Conservation (phyloP, 2,888 invertebrate genomes). For the Spialia ferax region DNA sequence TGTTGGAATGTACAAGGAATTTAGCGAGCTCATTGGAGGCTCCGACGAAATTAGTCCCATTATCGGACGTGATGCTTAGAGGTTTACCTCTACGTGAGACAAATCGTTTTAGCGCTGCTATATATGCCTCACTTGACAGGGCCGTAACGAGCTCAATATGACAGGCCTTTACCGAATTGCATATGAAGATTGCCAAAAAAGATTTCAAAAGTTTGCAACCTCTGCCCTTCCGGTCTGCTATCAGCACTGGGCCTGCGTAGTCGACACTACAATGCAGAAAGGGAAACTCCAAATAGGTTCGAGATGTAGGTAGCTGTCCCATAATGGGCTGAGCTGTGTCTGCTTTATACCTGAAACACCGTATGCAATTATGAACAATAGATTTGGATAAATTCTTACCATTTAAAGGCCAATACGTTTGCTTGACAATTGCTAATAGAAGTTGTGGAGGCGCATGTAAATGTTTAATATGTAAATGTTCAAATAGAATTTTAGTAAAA, state of each 20-base stretch:
- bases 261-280: constrained; percentile 43
- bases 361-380: constrained; percentile 39
- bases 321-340: constrained; percentile 4
- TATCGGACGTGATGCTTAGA: background rate
- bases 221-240: constrained; percentile 44
- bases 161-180: constrained; percentile 40
- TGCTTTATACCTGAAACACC: constrained; percentile 25
- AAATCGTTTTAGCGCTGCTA: constrained; percentile 46
- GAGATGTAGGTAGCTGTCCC: constrained; percentile 10
- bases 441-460: constrained; percentile 9
- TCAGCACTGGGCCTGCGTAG: constrained; percentile 47
- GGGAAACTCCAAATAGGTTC: constrained; percentile 41
- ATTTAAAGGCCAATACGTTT: constrained; percentile 44
- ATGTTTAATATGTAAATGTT: background rate
- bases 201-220: constrained; percentile 45
- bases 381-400: constrained; percentile 43
- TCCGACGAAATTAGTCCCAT: constrained; percentile 17
- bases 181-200: constrained; percentile 45
- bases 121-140: constrained; percentile 45
- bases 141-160: constrained; percentile 48
- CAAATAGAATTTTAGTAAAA: constrained; percentile 3
- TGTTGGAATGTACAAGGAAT: background rate
- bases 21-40: constrained; percentile 1
- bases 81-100: constrained; percentile 38
- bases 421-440: constrained; percentile 31